A percentile compares a stretch with the other conserved stretches of the same genome.
phyloP scores from a whole-genome alignment of 2,113 vertebrate species.

The Sarotherodon lohbergeri region DNA sequence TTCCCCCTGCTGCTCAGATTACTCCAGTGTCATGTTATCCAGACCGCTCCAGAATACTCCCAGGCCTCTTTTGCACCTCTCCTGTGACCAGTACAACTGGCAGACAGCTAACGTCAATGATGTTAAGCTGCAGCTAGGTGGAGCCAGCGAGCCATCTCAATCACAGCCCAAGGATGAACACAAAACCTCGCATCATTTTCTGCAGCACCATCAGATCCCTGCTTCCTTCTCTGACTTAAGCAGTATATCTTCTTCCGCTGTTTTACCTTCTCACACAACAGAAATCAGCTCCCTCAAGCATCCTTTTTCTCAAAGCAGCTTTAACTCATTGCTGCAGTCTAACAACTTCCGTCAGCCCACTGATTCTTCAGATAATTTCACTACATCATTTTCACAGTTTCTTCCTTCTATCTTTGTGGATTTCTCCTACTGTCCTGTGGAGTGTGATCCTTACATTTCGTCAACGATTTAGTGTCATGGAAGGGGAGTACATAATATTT shows the following conservation, averaged over 20 bases:
- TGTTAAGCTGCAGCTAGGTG: neutral
- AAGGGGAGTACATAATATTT: neutral
- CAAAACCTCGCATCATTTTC: neutral
- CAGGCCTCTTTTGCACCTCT: accelerated
- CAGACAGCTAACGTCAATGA: neutral
- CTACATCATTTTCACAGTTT: neutral
- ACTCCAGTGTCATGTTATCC: neutral
- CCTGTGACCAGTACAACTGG: neutral
- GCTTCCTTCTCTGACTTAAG: neutral
- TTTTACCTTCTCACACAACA: neutral
- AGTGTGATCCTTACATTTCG: neutral
- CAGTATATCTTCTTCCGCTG: neutral
- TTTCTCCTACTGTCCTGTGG: neutral
- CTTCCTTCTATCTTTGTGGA: neutral
- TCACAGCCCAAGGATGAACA: neutral
- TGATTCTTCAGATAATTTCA: neutral
- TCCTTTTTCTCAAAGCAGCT: neutral
- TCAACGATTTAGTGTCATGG: neutral
- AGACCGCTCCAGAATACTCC: neutral
- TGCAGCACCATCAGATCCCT: neutral
- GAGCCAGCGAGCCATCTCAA: neutral
- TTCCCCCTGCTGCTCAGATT: neutral
- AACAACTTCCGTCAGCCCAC: neutral
- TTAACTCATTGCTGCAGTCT: neutral
- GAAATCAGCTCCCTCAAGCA: neutral